Evolutionary conservation across 1,140 invertebrate genomes (phyloP).

Genomic region (Penaeus vannamei): DNA sequence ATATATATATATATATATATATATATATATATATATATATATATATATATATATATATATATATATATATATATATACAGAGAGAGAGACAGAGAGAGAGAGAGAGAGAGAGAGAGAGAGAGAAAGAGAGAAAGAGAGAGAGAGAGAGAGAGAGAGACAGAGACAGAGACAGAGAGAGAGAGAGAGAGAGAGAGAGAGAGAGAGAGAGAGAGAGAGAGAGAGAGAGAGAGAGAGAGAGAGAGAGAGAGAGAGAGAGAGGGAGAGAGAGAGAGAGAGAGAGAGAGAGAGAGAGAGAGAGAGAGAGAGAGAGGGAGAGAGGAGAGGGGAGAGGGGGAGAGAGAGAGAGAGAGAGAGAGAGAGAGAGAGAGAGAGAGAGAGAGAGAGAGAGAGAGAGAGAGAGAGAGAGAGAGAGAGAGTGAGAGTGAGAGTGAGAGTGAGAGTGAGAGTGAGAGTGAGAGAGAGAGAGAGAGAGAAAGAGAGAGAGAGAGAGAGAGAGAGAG

Average conservation of each 20-base stretch:
- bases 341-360: slow-evolving; percentile 5
- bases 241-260: background rate
- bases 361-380: slow-evolving; percentile 25
- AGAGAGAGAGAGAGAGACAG: background rate
- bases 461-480: slow-evolving; percentile 29
- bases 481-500: slow-evolving; percentile 25
- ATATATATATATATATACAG: background rate
- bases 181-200: background rate
- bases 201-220: background rate
- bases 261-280: background rate
- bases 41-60: background rate
- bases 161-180: background rate
- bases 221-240: slow-evolving; percentile 8
- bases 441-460: background rate
- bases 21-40: background rate
- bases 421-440: slow-evolving; percentile 1
- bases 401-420: background rate
- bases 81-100: background rate
- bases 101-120: background rate
- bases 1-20: background rate
- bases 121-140: background rate
- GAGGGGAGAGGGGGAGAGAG: background rate
- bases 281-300: background rate
- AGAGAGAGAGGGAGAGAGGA: background rate
- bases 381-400: background rate